Base-by-base conservation (phyloP, 2,888 invertebrate species). In the Habrosyne pyritoides region DNA sequence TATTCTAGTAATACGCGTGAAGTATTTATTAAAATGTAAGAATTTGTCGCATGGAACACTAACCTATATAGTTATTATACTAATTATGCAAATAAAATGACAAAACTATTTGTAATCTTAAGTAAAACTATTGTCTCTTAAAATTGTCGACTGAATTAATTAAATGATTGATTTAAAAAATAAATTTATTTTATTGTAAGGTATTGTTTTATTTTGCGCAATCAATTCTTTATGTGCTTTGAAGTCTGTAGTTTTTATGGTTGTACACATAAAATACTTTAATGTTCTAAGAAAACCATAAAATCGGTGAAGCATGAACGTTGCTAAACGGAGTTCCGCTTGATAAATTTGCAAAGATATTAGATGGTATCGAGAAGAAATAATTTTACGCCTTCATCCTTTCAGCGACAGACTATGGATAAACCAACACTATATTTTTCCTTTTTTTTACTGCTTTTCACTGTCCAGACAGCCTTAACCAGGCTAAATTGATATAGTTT, bases 341-440 rank as follows among this genome's bases (percentile, higher is more conserved):
- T 61, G 61, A 70, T 68, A 59, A 64, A 66, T 60, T 69, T 65
- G 36, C 51, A 64, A 71, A 66, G 63, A 60, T 65, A 69, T 66
- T 66, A 59, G 55, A 58, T 55, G 33, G 53, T 48, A 60, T 51
- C 53, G 21, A 28, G 50, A 28, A 53, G 59, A 60, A 57, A 57
- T 60, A 12, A 53, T 55, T 62, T 57, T 50, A 50, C 28, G 18
- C 28, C 21, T 28, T 28, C 14, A 50, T 18, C 50, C 42, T 18
- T 42, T n/a, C 26, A 50, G 22, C 14, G 26, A 3, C 22, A 24
- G 26, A 49, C 24, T 14, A 14, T 21, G 22, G 26, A 42, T 18
- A 8, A 42, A 8, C 4, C n/a, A 18, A 18, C 14, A 6, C 14
- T 18, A 18, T 42, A 42, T 18, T 18, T 36, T 18, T 42, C 0